Evolutionary conservation across 2,113 vertebrate genomes (phyloP).

Genomic region (Festucalex cinctus): DNA sequence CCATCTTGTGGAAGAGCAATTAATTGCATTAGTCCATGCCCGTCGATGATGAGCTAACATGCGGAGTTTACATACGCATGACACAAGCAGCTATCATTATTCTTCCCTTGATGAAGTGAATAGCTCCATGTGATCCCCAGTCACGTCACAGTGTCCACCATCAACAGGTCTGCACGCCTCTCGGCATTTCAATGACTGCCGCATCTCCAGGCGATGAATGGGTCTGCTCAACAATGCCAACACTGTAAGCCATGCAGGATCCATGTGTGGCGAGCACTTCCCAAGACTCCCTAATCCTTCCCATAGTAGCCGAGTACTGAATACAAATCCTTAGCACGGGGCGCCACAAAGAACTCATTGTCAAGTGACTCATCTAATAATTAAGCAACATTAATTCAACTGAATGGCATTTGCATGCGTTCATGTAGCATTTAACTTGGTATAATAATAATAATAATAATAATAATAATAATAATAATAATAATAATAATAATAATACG

Average conservation of each 20-base stretch:
- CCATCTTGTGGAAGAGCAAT: no score
- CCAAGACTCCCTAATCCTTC: slow-evolving; percentile 36
- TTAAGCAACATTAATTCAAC: neutral
- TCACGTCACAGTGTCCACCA: neutral
- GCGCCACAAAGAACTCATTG: slow-evolving; percentile 22
- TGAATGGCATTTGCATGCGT: neutral
- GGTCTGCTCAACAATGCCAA: slow-evolving; percentile 20
- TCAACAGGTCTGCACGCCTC: neutral
- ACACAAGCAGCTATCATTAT: slow-evolving; percentile 4
- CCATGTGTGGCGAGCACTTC: slow-evolving; percentile 28
- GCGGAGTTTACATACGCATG: neutral
- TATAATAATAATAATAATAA: no score
- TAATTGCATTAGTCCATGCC: neutral
- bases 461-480: no score
- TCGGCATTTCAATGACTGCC: slow-evolving; percentile 5
- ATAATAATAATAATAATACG: no score
- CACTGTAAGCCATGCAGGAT: slow-evolving; percentile 19
- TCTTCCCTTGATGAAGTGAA: slow-evolving; percentile 16
- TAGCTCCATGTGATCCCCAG: slow-evolving; percentile 11
- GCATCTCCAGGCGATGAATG: slow-evolving; percentile 8
- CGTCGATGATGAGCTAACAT: neutral
- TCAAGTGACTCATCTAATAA: slow-evolving; percentile 24
- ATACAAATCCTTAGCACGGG: slow-evolving; percentile 27
- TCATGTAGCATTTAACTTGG: no score
- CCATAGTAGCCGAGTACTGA: slow-evolving; percentile 34